Conservation (phyloP, 2,797 vertebrate genomes). For the Telmatherina bonti region DNA sequence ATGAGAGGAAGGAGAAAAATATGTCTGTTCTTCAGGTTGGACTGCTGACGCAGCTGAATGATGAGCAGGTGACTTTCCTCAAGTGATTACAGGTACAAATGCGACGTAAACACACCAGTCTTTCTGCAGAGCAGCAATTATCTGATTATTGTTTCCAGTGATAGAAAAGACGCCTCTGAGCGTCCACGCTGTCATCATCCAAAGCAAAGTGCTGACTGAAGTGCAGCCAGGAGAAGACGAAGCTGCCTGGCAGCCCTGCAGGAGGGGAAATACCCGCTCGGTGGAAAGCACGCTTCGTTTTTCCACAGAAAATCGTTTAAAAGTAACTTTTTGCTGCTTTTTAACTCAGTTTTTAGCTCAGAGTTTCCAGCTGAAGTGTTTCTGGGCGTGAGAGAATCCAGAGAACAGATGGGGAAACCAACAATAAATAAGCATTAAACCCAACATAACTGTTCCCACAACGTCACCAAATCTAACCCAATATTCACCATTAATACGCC, state of each 20-base stretch:
- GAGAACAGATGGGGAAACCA: no score
- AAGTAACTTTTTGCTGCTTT: no score
- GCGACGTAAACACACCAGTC: background rate
- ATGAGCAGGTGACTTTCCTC: conserved; percentile 19
- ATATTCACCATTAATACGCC: no score
- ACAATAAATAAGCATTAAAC: no score
- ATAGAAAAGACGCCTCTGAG: conserved; percentile 44
- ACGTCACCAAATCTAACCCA: no score
- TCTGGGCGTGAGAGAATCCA: no score
- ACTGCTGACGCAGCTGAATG: background rate
- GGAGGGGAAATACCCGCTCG: conserved; percentile 8
- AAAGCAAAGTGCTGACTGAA: conserved; percentile 51
- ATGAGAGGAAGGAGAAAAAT: background rate
- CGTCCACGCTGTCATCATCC: conserved; percentile 22
- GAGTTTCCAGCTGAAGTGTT: conserved; percentile 23
- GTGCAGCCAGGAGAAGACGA: conserved; percentile 28
- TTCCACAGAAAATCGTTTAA: no score
- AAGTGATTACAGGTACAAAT: conserved; percentile 9
- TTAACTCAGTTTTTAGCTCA: background rate
- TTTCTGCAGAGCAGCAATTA: conserved; percentile 35
- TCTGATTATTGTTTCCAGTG: conserved; percentile 48
- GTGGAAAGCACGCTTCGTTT: no score
- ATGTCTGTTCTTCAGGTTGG: background rate
- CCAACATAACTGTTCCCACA: no score
- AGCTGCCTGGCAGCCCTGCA: conserved; percentile 9